Base-by-base conservation (phyloP, 2,113 vertebrate species). In the Micronycteris hirsuta region DNA sequence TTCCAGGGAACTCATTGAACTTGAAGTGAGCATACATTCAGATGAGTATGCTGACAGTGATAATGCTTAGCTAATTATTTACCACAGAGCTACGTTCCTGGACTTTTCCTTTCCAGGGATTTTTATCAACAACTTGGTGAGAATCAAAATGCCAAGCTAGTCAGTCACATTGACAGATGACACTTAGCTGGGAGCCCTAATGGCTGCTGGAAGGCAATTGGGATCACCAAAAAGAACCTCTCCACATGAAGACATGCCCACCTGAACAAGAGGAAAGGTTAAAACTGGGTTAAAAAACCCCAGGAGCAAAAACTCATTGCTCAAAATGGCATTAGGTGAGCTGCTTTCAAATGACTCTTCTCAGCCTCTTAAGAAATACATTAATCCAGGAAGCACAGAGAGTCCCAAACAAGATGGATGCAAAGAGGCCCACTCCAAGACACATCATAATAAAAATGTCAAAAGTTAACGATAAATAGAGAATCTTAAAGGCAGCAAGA, bases 261-360 rank as follows among this genome's bases (percentile, higher is more conserved):
- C 36, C 68, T 74, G 54, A 70, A 88, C 91, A 92, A 67, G 87
- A 84, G 36, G n/a, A 89, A 91, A 63, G 45, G 91, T 85, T 78
- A 96, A 95, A 95, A 92, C 93, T 95, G 91, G 73, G 88, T 96
- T 94, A 45, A 86, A 91, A 95, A 96, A 38, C 78, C 54, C 54
- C 94, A 58, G 74, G 73, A 94, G 77, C 26, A 86, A 94, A 90
- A 95, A 84, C 9, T 15, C 86, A 77, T 93, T 91, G 78, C 92
- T 96, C 63, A 56, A 89, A 97, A 92, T 89, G 92, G 73, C 94
- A 96, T 91, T 97, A 92, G 88, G 91, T 84, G 52, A 82, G 85
- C 77, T 76, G 78, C 85, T 92, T 94, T 91, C 85, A 61, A 81
- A 56, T 22, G 73, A 61, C 19, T 87, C 54, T 93, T 94, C 77